Percentiles rank a stretch among this genome's conserved stretches.
Conservation (phyloP, 2,797 vertebrate species). For the Luscinia megarhynchos region DNA sequence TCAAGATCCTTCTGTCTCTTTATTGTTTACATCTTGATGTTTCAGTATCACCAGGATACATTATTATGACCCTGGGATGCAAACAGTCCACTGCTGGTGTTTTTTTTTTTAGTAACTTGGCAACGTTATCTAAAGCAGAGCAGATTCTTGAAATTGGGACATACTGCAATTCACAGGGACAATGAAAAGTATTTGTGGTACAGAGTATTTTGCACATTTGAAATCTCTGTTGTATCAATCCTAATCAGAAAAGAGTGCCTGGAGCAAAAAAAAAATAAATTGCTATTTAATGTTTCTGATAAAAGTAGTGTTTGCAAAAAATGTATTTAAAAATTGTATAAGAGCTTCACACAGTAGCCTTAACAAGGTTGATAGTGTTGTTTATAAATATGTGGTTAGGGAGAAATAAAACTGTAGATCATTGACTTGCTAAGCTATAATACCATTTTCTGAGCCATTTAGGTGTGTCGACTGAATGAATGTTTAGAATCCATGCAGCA, state of each 20-base stretch:
- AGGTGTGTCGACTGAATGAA: background rate
- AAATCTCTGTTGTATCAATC: background rate
- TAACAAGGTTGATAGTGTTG: conserved; percentile 13
- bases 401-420: conserved; percentile 44
- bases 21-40: conserved; percentile 26
- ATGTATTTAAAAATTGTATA: background rate
- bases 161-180: conserved; percentile 12
- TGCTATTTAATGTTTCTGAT: background rate
- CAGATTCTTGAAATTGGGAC: conserved; percentile 52
- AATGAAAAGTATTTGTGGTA: conserved; percentile 6
- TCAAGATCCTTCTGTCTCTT: background rate
- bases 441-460: conserved; percentile 25
- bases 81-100: conserved; percentile 9
- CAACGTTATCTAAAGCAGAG: conserved; percentile 48
- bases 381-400: conserved; percentile 46
- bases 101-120: conserved; percentile 53
- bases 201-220: conserved; percentile 28
- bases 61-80: conserved; percentile 42
- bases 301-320: conserved; percentile 19
- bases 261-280: background rate
- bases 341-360: background rate
- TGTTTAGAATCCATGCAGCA: conserved; percentile 17
- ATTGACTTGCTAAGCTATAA: conserved; percentile 36
- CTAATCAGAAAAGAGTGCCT: background rate
- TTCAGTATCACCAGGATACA: conserved; percentile 47